Evolutionary conservation across 2,113 vertebrate species (phyloP), one percentile per base, ranked within the genome.

Genomic region (Clarias batrachus): DNA sequence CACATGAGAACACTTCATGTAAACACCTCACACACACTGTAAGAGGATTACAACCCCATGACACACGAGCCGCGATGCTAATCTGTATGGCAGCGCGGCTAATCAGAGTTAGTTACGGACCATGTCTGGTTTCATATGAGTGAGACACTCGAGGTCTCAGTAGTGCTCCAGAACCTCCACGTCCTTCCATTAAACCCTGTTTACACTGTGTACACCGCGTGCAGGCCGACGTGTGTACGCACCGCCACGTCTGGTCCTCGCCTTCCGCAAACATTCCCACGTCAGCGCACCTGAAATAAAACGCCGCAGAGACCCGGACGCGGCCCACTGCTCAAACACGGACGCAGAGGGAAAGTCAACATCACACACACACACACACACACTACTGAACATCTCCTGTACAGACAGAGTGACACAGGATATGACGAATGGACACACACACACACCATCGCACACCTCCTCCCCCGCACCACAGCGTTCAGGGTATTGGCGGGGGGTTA

Each of bases 251-350:
- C 30, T 23, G 78, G 62, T 57, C 60, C 79, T 70, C 87, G 62
- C 87, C 62, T 81, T 88, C 84, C 16, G 17, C 62, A 89, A 89
- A 89, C 87, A 87, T 27, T 33, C 21, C 25, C 54, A 57, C 30
- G 56, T 82, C 85, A 73, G 25, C 52, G 63, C 84, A 80, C 54
- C 27, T n/a, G 57, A 81, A 81, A 81, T 54, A 56, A 21, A 82
- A 84, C 65, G 25, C 10, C 19, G 11, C 65, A 52, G 76, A 85
- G 56, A 89, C 73, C 89, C 83, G 89, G 89, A 90, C 77, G 25
- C 73, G 48, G 23, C 37, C 82, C 4, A 83, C 62, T 85, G 12
- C 63, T 83, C 81, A 88, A 91, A 83, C 85, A 88, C 82, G 73
- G 81, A 78, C 41, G 13, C 30, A 5, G 57, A 27, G 63, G 57